Conservation (phyloP, 2,888 invertebrate species). For the Abrostola triplasia region DNA sequence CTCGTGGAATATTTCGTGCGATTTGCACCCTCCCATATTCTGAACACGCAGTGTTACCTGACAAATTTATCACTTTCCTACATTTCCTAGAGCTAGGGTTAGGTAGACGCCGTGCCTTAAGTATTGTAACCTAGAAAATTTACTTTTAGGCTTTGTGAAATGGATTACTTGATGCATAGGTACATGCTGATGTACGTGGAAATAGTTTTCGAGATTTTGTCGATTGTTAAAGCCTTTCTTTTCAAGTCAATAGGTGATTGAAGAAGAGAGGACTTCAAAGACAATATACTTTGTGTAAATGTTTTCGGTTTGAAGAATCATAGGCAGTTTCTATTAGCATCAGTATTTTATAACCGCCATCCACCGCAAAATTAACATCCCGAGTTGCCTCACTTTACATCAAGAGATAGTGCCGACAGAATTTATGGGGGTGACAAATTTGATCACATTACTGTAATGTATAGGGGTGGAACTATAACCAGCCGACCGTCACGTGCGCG, state of each 20-base stretch:
- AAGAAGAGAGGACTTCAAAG: too few species aligned
- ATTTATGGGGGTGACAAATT: constrained; percentile 73
- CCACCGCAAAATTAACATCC: constrained; percentile 56
- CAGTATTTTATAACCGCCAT: constrained; percentile 13
- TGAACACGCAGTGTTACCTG: constrained; percentile 81
- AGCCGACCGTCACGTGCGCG: constrained; percentile 53
- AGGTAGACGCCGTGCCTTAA: constrained; percentile 30
- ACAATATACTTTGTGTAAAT: too few species aligned
- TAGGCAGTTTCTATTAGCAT: not conserved
- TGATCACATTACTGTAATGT: constrained; percentile 71
- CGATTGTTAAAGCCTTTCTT: not conserved
- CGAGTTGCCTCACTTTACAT: constrained; percentile 52
- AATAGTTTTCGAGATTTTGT: constrained; percentile 2
- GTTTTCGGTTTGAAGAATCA: too few species aligned
- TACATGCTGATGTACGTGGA: constrained; percentile 1
- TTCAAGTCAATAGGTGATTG: too few species aligned
- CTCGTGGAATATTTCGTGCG: constrained; percentile 79
- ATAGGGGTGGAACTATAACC: constrained; percentile 57
- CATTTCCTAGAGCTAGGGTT: constrained; percentile 61
- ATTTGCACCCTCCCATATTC: constrained; percentile 76
- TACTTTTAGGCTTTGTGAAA: constrained; percentile 34
- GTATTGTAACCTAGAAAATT: constrained; percentile 38
- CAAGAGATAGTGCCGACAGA: constrained; percentile 63
- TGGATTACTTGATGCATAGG: constrained; percentile 28
- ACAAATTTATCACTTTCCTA: constrained; percentile 84